Percentiles rank a stretch among this genome's conserved stretches.
These are phyloP conservation scores for Mythimna ferrago DNA, from an alignment of 2,888 invertebrate genomes.

Conservation along the genomic window DNA sequence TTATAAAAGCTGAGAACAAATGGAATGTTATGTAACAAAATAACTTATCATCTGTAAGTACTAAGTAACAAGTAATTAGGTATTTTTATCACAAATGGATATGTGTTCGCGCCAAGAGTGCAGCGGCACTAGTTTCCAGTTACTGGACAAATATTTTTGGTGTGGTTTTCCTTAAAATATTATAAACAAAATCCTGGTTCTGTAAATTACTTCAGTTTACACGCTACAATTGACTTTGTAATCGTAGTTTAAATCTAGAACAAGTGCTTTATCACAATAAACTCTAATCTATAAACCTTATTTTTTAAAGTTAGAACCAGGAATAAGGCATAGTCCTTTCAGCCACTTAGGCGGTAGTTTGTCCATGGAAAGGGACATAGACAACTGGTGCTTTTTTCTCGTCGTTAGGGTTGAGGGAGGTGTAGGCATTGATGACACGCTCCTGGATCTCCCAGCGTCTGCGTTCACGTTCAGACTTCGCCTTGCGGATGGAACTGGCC, in stretches of 20 bases:
- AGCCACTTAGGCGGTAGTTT: slow-evolving; percentile 76
- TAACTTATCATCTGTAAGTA: too few species aligned
- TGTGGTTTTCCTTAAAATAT: slow-evolving; percentile 13
- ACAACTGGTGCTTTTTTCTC: slow-evolving; percentile 84
- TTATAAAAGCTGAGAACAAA: slow-evolving; percentile 13
- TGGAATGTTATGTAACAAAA: slow-evolving; percentile 12
- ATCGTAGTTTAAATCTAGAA: slow-evolving; percentile 10
- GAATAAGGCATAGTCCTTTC: slow-evolving; percentile 20
- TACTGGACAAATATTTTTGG: slow-evolving; percentile 1
- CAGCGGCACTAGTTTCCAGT: neutral
- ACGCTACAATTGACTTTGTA: slow-evolving; percentile 39
- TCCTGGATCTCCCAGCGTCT: slow-evolving; percentile 93
- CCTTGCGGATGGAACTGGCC: slow-evolving; percentile 95
- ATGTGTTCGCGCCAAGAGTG: slow-evolving; percentile 13
- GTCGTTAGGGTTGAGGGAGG: slow-evolving; percentile 81
- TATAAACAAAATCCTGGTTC: slow-evolving; percentile 13
- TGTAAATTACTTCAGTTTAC: slow-evolving; percentile 26
- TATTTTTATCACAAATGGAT: slow-evolving; percentile 27
- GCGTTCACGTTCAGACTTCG: slow-evolving; percentile 93
- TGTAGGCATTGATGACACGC: slow-evolving; percentile 89
- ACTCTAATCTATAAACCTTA: slow-evolving; percentile 16
- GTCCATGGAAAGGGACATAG: slow-evolving; percentile 89
- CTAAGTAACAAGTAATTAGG: too few species aligned
- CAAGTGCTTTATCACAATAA: slow-evolving; percentile 30
- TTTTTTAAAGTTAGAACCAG: slow-evolving; percentile 39